Evolutionary conservation across 2,113 vertebrate genomes (phyloP).

Genomic region (Montifringilla adamsi): DNA sequence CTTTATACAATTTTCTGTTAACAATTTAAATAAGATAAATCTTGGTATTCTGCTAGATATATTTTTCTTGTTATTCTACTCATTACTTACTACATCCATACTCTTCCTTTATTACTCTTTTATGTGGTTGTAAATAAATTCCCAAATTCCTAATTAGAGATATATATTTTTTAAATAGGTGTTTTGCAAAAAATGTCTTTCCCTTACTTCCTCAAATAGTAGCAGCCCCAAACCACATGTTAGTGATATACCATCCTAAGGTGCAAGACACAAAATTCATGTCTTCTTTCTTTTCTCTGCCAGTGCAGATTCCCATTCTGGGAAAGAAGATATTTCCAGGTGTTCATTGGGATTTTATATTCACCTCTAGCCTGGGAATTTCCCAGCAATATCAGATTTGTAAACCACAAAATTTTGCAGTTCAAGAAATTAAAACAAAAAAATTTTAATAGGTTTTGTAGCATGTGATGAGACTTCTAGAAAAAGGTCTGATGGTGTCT

Average conservation of each 20-base stretch:
- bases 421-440: not conserved
- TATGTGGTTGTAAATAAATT: not conserved
- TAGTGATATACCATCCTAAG: not conserved
- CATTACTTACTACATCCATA: not conserved
- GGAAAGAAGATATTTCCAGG: not conserved
- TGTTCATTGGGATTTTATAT: not conserved
- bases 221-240: not conserved
- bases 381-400: not conserved
- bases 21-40: not conserved
- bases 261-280: not conserved
- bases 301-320: not conserved
- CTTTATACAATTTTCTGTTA: not conserved
- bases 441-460: not conserved
- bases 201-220: not conserved
- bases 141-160: not conserved
- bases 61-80: not conserved
- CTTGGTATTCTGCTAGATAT: not conserved
- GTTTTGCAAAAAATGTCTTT: not conserved
- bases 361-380: not conserved
- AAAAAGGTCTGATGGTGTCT: not conserved
- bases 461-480: not conserved
- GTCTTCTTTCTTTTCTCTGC: not conserved
- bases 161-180: not conserved
- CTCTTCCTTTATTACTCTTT: not conserved
- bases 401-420: not conserved